phyloP scores from a whole-genome alignment of 2,797 vertebrate genomes.

The Gallinago solitaria region DNA sequence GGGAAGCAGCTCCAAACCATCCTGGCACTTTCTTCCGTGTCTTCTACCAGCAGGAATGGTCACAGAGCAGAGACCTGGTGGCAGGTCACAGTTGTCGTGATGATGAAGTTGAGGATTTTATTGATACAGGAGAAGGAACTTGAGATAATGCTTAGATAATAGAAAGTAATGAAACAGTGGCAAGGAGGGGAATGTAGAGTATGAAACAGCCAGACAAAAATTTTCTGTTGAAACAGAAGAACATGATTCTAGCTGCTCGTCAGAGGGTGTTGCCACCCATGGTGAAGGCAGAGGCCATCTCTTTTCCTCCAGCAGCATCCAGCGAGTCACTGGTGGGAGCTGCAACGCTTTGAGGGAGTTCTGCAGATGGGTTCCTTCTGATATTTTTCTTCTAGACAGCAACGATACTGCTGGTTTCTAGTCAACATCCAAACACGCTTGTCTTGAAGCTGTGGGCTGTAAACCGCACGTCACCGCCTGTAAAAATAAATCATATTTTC shows the following conservation, averaged over 20 bases:
- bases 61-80: not conserved
- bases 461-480: not conserved
- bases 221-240: not conserved
- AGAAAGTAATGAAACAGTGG: not conserved
- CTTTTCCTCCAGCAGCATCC: not conserved
- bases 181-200: too few relatives aligned
- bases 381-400: not conserved
- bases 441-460: not conserved
- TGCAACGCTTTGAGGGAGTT: not conserved
- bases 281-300: not conserved
- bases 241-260: accelerated
- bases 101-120: not conserved
- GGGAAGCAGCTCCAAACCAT: not conserved
- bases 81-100: not conserved
- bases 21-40: not conserved
- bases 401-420: not conserved
- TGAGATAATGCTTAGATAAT: not conserved
- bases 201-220: accelerated
- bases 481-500: not conserved
- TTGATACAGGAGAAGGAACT: not conserved
- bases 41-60: too few relatives aligned
- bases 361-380: not conserved
- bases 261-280: not conserved
- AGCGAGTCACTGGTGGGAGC: not conserved
- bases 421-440: not conserved